Conservation (phyloP, 2,113 vertebrate genomes). For the Lophotis ruficrista region DNA sequence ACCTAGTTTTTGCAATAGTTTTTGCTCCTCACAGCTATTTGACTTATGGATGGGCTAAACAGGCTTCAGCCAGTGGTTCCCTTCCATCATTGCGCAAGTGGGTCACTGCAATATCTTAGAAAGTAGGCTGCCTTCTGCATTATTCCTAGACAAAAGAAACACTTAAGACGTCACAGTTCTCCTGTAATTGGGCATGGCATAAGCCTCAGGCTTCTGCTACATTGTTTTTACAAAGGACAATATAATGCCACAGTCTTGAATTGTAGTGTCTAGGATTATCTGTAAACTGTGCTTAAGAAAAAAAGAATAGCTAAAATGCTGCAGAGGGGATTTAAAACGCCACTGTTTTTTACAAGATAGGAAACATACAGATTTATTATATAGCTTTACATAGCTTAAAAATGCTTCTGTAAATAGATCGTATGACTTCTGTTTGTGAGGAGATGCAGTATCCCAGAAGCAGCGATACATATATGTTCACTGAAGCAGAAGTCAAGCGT, state of each 20-base stretch:
- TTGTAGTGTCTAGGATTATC: neutral
- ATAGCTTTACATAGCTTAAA: neutral
- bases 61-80: neutral
- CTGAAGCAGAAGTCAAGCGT: neutral
- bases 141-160: neutral
- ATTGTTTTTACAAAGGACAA: neutral
- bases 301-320: neutral
- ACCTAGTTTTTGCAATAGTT: neutral
- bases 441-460: neutral
- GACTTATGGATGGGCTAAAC: neutral
- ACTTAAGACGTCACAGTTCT: neutral
- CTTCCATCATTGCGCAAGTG: neutral
- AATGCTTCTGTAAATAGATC: neutral
- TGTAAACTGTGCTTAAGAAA: neutral
- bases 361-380: neutral
- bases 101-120: neutral
- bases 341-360: neutral
- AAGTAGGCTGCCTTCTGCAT: conserved; percentile 2
- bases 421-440: neutral
- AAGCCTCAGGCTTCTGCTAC: conserved; percentile 17
- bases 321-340: neutral
- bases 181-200: neutral
- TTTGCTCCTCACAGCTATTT: neutral
- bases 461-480: neutral
- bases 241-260: neutral